Percentiles rank a stretch among this genome's conserved stretches.
Conservation (phyloP, 2,797 vertebrate species). For the Falco concolor region DNA sequence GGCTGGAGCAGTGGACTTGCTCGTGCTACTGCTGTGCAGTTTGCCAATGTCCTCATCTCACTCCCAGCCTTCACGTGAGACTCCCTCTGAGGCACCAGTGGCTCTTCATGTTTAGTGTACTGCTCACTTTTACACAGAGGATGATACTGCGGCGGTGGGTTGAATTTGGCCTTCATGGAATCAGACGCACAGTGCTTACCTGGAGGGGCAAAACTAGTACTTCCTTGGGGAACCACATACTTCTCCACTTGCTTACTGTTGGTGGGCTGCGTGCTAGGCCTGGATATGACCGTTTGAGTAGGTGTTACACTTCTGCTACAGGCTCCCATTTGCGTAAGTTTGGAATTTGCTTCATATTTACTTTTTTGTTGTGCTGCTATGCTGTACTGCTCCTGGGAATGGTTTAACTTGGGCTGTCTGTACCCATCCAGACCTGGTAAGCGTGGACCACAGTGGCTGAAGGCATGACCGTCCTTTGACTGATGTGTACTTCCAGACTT, state of each 20-base stretch:
- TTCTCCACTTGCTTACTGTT: slow-evolving; percentile 76
- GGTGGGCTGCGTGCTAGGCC: slow-evolving; percentile 64
- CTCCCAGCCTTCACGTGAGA: slow-evolving; percentile 49
- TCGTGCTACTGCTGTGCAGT: slow-evolving; percentile 35
- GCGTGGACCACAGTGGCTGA: slow-evolving; percentile 48
- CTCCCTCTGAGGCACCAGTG: slow-evolving; percentile 69
- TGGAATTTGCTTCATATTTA: slow-evolving; percentile 77
- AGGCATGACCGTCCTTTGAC: slow-evolving; percentile 48
- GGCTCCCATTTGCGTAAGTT: slow-evolving; percentile 65
- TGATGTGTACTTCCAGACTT: slow-evolving; percentile 42
- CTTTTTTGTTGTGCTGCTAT: slow-evolving; percentile 68
- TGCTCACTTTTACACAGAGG: slow-evolving; percentile 62
- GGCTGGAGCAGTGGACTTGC: slow-evolving; percentile 42
- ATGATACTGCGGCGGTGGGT: slow-evolving; percentile 57
- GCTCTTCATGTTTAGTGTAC: slow-evolving; percentile 59
- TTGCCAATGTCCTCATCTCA: slow-evolving; percentile 64
- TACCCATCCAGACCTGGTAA: slow-evolving; percentile 49
- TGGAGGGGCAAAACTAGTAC: slow-evolving; percentile 77
- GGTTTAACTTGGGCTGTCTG: slow-evolving; percentile 70
- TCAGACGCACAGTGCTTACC: slow-evolving; percentile 80
- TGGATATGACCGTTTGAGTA: slow-evolving; percentile 53
- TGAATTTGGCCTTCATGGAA: slow-evolving; percentile 73
- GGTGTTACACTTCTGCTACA: slow-evolving; percentile 72
- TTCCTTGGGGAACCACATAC: slow-evolving; percentile 74
- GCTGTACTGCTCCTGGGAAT: slow-evolving; percentile 57